Evolutionary conservation across 2,888 invertebrate genomes (phyloP), one percentile per base, ranked within the genome.

Genomic region (Pheosia tremula): DNA sequence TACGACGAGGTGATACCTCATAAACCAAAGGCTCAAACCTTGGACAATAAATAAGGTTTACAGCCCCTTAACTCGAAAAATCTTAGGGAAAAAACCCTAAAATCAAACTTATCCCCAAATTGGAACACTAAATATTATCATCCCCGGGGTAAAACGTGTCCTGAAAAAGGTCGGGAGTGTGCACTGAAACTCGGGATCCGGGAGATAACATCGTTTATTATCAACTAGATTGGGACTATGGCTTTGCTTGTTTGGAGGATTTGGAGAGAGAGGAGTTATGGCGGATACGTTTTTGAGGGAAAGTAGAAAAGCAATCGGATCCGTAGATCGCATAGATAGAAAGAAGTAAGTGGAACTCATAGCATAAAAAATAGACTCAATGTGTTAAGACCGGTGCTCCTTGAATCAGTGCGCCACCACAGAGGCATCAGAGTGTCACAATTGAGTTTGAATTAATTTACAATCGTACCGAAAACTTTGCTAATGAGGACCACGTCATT

Each of bases 121-220:
- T 77, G 77, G 66, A 70, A 72, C 77, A 72, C 77, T 77, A 77
- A 75, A 75, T 75, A 75, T 75, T 75, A 74, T 74, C 77, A 77
- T 77, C 75, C 64, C 62, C 57, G 49, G 63, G 63, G 70, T 56
- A 69, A 72, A 50, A 69, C 66, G 66, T 63, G 62, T 66, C 61
- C 62, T 61, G 62, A 59, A 66, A 77, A 77, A 75, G 77, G 77
- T 75, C 68, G 67, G 47, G 63, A 60, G 71, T 69, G 62, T 58
- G 56, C 62, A 60, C 57, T 55, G 62, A 61, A 64, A 63, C 68
- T 24, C 71, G 69, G 63, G 72, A 66, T 77, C 66, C 68, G 38
- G 10, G 6, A 67, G 77, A 75, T 77, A 76, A 71, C 61, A 66
- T 69, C 69, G 64, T 77, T 74, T 74, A 66, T 74, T 74, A 67